phyloP scores from a whole-genome alignment of 2,797 vertebrate genomes.

The Sphenodon punctatus region DNA sequence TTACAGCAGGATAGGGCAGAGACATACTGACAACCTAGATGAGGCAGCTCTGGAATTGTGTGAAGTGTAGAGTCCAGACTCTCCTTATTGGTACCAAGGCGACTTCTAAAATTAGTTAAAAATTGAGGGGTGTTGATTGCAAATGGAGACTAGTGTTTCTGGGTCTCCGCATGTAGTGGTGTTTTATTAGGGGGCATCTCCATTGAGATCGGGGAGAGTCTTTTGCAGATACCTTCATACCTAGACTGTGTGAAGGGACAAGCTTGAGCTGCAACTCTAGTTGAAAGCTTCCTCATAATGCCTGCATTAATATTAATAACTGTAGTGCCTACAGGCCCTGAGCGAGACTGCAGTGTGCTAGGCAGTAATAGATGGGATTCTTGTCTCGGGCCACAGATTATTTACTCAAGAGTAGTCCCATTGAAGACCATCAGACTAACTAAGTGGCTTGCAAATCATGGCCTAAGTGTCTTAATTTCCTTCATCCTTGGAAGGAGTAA shows the following conservation, averaged over 20 bases:
- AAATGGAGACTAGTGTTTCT: not conserved
- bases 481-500: not conserved
- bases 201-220: not conserved
- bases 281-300: no score
- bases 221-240: no score
- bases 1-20: not conserved
- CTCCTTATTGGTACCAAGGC: not conserved
- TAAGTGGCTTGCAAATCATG: no score
- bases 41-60: accelerated
- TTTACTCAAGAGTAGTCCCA: no score
- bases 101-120: not conserved
- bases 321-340: no score
- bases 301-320: no score
- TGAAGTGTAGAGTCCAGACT: not conserved
- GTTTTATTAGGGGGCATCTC: not conserved
- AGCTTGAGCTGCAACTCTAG: no score
- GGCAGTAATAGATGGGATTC: no score
- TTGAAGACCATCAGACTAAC: no score
- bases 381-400: no score
- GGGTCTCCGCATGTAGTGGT: not conserved
- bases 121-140: not conserved
- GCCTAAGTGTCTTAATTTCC: not conserved
- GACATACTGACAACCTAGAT: accelerated
- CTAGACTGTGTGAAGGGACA: no score
- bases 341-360: no score